Percentiles rank a stretch among this genome's conserved stretches.
Conservation (phyloP, 1,140 invertebrate genomes). For the Ridgeia piscesae region DNA sequence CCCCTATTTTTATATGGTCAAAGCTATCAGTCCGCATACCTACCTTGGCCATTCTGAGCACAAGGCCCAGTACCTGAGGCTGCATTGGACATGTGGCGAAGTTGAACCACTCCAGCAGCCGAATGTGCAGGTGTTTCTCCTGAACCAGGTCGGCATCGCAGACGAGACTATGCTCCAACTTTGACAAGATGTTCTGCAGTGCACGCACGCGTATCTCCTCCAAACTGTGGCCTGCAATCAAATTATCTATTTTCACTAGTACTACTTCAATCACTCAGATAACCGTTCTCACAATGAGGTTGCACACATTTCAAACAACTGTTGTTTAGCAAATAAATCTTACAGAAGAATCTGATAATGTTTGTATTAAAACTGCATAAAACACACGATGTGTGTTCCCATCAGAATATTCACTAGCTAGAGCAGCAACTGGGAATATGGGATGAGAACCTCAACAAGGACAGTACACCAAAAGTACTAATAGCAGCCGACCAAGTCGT, state of each 20-base stretch:
- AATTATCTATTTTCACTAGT: background rate
- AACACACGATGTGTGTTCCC: too few relatives aligned
- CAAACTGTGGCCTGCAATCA: conserved; percentile 49
- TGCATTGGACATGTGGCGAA: conserved; percentile 45
- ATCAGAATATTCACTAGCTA: too few relatives aligned
- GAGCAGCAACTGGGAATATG: too few relatives aligned
- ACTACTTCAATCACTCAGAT: too few relatives aligned
- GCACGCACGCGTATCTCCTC: conserved; percentile 54
- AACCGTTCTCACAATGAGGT: too few relatives aligned
- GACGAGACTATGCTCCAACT: conserved; percentile 51
- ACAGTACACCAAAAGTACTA: too few relatives aligned
- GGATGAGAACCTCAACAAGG: too few relatives aligned
- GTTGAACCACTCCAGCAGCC: conserved; percentile 56
- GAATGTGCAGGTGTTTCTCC: conserved; percentile 51
- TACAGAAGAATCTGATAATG: too few relatives aligned
- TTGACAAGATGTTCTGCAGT: conserved; percentile 52
- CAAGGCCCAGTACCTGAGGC: conserved; percentile 42
- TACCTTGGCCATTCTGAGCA: conserved; percentile 50
- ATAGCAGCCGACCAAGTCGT: too few relatives aligned
- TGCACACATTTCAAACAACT: too few relatives aligned
- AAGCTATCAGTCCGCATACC: background rate
- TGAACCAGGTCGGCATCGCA: conserved; percentile 54
- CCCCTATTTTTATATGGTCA: background rate
- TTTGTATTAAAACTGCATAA: too few relatives aligned
- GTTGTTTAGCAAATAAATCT: too few relatives aligned